Conservation (phyloP, 2,888 invertebrate species). For the Hirtodrosophila trivittata region DNA sequence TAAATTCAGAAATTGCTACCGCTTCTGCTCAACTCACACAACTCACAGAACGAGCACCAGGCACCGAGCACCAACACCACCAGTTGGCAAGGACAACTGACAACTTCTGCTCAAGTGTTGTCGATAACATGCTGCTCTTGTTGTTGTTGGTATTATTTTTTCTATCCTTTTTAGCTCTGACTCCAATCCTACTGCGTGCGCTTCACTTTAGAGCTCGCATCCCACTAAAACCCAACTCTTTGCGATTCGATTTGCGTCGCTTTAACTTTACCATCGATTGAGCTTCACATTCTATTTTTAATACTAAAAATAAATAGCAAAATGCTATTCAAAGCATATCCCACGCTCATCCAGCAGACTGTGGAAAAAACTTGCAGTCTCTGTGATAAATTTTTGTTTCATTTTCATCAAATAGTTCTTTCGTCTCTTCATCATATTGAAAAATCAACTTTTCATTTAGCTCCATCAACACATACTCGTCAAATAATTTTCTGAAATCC, state of each 20-base stretch:
- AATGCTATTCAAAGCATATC: conserved; percentile 26
- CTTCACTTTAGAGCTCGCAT: conserved; percentile 35
- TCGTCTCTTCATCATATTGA: too few species aligned
- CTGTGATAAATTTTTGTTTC: not conserved
- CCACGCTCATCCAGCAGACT: conserved; percentile 7
- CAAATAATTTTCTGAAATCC: too few species aligned
- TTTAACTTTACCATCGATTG: conserved; percentile 67
- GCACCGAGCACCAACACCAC: conserved; percentile 11
- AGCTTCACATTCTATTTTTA: conserved; percentile 56
- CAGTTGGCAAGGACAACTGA: conserved; percentile 53
- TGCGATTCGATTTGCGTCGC: conserved; percentile 73
- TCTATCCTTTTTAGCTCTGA: conserved; percentile 2
- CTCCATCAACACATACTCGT: too few species aligned
- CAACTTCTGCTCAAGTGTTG: conserved; percentile 72
- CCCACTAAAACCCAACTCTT: conserved; percentile 54
- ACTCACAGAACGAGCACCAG: conserved; percentile 6
- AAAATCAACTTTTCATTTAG: too few species aligned
- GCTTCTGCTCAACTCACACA: conserved; percentile 51
- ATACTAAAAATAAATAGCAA: conserved; percentile 7
- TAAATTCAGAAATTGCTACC: conserved; percentile 80
- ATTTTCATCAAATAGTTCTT: too few species aligned
- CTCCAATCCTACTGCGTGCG: conserved; percentile 22
- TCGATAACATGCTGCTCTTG: conserved; percentile 38
- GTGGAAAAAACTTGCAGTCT: not conserved
- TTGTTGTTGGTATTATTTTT: conserved; percentile 7